phyloP scores from a whole-genome alignment of 1,140 invertebrate genomes.

The Kradibia gibbosae region DNA sequence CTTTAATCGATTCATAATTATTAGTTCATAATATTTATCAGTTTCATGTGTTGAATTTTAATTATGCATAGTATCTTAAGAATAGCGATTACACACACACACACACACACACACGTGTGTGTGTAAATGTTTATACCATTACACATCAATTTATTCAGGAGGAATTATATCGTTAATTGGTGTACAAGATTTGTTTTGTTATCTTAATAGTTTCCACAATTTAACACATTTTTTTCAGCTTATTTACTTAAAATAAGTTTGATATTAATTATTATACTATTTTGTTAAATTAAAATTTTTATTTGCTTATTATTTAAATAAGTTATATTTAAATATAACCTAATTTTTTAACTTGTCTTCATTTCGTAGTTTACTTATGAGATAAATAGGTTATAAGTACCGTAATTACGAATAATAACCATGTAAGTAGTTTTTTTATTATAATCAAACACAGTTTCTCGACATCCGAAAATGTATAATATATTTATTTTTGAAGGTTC shows the following conservation, averaged over 20 bases:
- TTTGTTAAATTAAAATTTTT: neutral
- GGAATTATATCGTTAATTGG: neutral
- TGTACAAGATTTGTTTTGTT: neutral
- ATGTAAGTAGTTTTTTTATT: too few species aligned
- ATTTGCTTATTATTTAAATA: constrained; percentile 25
- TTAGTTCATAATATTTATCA: too few species aligned
- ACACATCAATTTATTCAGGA: neutral
- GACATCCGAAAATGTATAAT: too few species aligned
- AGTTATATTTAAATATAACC: too few species aligned
- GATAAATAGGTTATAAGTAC: constrained; percentile 1
- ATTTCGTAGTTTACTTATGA: neutral
- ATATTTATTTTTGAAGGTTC: too few species aligned
- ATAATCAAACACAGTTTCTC: too few species aligned
- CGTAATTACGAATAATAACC: constrained; percentile 12
- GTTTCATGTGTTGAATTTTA: too few species aligned
- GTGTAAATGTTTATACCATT: too few species aligned
- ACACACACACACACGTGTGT: neutral
- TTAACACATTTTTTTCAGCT: neutral
- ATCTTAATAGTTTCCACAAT: neutral
- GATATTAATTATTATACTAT: constrained; percentile 22
- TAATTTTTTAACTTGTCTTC: constrained; percentile 29
- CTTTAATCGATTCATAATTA: too few species aligned
- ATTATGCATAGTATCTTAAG: too few species aligned
- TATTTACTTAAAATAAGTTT: constrained; percentile 3
- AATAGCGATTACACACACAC: neutral